phyloP scores from a whole-genome alignment of 2,113 vertebrate species.

The Neodon shergylaensis region DNA sequence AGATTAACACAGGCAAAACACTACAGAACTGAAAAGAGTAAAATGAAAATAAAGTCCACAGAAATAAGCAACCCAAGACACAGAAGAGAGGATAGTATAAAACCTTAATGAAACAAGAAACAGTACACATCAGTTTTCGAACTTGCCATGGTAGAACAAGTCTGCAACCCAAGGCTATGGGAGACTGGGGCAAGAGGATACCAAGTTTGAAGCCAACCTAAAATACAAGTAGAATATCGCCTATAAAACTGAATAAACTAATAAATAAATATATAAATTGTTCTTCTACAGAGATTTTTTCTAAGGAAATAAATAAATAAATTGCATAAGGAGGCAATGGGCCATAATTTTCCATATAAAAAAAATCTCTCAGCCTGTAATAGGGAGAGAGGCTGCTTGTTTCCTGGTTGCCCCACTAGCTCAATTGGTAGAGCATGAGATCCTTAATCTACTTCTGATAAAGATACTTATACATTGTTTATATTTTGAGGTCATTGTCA shows the following conservation, averaged over 20 bases:
- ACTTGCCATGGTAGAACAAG: background rate
- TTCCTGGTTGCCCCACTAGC: too few relatives aligned
- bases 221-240: background rate
- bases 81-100: background rate
- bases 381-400: too few relatives aligned
- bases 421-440: too few relatives aligned
- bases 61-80: background rate
- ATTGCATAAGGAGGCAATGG: background rate
- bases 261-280: background rate
- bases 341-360: background rate
- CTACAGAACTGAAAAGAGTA: background rate
- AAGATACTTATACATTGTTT: too few relatives aligned
- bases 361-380: too few relatives aligned
- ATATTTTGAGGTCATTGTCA: too few relatives aligned
- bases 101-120: background rate
- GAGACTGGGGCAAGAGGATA: background rate
- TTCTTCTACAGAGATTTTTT: background rate
- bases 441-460: too few relatives aligned
- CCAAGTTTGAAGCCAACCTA: background rate
- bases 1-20: background rate
- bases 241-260: background rate
- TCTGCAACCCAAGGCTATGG: background rate
- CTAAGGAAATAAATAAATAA: background rate
- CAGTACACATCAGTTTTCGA: background rate
- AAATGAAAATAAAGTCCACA: slow-evolving; percentile 43